These are phyloP conservation scores for Xenentodon cancila DNA, from an alignment of 2,797 vertebrate species.

Conservation along the genomic window DNA sequence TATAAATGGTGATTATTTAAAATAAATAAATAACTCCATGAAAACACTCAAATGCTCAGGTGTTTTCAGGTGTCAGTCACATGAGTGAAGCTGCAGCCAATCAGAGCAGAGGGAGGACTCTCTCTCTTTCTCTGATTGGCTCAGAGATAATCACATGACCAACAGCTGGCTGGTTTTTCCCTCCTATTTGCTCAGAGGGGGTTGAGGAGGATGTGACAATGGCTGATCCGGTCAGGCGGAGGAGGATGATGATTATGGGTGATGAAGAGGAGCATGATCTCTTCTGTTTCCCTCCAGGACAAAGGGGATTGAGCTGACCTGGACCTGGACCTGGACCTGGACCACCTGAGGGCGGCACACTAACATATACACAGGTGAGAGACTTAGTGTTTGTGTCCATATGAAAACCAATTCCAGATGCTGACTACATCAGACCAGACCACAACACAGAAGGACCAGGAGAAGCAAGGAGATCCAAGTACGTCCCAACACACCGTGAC, in stretches of 20 bases:
- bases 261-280: slow-evolving; percentile 1
- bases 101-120: background rate
- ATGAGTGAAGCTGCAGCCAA: too few relatives aligned
- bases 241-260: background rate
- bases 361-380: slow-evolving; percentile 22
- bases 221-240: slow-evolving; percentile 25
- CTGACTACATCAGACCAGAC: too few relatives aligned
- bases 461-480: too few relatives aligned
- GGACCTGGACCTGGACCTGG: background rate
- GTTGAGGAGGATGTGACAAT: slow-evolving; percentile 25
- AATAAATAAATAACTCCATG: too few relatives aligned
- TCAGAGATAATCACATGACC: background rate
- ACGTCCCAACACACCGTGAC: too few relatives aligned
- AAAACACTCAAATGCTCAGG: too few relatives aligned
- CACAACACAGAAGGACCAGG: too few relatives aligned
- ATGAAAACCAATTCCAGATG: too few relatives aligned
- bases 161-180: background rate
- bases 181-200: slow-evolving; percentile 25
- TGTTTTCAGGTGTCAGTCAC: too few relatives aligned
- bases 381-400: too few relatives aligned
- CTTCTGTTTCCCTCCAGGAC: slow-evolving; percentile 9
- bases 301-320: background rate
- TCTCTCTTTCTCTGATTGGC: background rate
- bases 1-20: too few relatives aligned
- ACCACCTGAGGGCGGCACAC: slow-evolving; percentile 5